phyloP scores from a whole-genome alignment of 2,888 invertebrate genomes.

The Sinopyrophorus schimmeli region DNA sequence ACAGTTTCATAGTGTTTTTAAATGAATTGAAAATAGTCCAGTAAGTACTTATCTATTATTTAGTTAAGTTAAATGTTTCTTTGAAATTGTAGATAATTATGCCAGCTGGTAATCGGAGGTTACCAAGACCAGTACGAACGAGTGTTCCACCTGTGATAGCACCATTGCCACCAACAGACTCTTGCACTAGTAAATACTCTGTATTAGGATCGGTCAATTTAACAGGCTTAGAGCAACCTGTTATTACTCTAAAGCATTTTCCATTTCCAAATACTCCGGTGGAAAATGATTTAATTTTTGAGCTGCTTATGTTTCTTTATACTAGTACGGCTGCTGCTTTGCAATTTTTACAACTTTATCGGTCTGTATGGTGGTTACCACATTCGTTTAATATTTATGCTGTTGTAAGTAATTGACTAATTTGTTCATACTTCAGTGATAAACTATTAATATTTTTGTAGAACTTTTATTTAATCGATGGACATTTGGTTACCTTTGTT shows the following conservation, averaged over 20 bases:
- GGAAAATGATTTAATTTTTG: conserved; percentile 83
- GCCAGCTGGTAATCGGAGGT: conserved; percentile 39
- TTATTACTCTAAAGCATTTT: conserved; percentile 77
- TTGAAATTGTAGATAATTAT: conserved; percentile 10
- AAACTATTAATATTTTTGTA: conserved; percentile 57
- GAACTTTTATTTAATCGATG: conserved; percentile 95
- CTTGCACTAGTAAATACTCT: conserved; percentile 43
- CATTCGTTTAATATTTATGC: conserved; percentile 87
- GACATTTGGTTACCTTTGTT: conserved; percentile 83
- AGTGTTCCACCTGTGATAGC: conserved; percentile 41
- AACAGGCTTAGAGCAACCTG: conserved; percentile 53
- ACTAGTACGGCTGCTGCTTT: conserved; percentile 77
- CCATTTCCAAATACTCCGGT: conserved; percentile 78
- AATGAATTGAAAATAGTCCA: too few species aligned
- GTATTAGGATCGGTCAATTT: conserved; percentile 46
- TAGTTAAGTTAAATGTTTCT: too few species aligned
- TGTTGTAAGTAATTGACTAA: conserved; percentile 65
- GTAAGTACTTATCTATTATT: too few species aligned
- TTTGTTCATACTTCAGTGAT: too few species aligned
- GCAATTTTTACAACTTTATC: conserved; percentile 93
- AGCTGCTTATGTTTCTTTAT: conserved; percentile 81
- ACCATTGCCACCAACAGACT: conserved; percentile 43
- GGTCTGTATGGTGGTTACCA: conserved; percentile 97
- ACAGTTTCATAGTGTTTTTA: too few species aligned
- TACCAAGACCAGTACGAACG: conserved; percentile 42